Conservation (phyloP, 2,797 vertebrate species). For the Acrossocheilus fasciatus region DNA sequence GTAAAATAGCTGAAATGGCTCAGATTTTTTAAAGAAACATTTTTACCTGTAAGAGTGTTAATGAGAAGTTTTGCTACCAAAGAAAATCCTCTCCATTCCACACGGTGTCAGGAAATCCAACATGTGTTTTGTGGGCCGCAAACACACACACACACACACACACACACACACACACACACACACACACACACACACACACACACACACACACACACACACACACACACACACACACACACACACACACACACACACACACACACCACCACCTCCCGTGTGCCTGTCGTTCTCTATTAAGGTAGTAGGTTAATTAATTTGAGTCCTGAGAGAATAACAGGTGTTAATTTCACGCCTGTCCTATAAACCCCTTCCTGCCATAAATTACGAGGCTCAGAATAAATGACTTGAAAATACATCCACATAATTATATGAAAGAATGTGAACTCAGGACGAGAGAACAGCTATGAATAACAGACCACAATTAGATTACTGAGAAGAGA, state of each 20-base stretch:
- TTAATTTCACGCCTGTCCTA: constrained; percentile 63
- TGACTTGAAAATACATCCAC: constrained; percentile 33
- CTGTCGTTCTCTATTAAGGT: constrained; percentile 45
- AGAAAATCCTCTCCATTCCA: background rate
- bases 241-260: too few species aligned
- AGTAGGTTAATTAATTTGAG: constrained; percentile 61
- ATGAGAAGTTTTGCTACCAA: background rate
- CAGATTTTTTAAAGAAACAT: background rate
- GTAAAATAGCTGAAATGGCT: background rate
- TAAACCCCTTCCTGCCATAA: constrained; percentile 48
- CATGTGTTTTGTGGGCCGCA: constrained; percentile 30
- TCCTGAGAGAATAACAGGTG: constrained; percentile 60
- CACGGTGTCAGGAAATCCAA: background rate
- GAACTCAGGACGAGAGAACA: constrained; percentile 24
- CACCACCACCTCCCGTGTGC: constrained; percentile 24
- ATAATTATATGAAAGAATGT: constrained; percentile 52
- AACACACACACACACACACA: too few species aligned
- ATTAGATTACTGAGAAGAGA: constrained; percentile 4
- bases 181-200: too few species aligned
- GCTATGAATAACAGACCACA: constrained; percentile 40
- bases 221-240: too few species aligned
- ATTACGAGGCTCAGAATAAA: constrained; percentile 40
- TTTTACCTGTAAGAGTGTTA: background rate
- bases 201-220: background rate
- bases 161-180: background rate